Evolutionary conservation across 2,113 vertebrate species (phyloP).

Genomic region (Eublepharis macularius): DNA sequence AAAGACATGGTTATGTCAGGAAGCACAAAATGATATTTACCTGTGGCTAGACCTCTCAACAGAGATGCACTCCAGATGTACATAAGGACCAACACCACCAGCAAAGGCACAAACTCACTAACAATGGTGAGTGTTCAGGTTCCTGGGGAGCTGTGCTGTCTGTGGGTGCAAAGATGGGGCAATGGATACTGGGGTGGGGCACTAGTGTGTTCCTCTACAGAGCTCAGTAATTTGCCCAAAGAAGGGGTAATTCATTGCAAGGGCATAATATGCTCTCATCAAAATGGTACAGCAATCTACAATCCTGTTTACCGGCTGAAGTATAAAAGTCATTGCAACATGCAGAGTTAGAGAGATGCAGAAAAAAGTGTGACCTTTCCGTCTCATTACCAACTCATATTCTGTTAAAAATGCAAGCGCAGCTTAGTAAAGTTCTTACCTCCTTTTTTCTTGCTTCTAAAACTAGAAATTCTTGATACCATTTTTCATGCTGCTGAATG

Average conservation of each 20-base stretch:
- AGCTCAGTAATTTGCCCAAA: background rate
- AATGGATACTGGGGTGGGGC: background rate
- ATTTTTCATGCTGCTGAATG: constrained; percentile 83
- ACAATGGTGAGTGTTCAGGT: background rate
- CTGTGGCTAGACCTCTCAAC: background rate
- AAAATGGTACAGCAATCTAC: background rate
- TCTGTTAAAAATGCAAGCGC: constrained; percentile 15
- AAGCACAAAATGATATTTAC: background rate
- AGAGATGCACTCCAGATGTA: background rate
- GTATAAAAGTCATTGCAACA: background rate
- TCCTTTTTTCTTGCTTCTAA: constrained; percentile 88
- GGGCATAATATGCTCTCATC: background rate
- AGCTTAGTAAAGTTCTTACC: constrained; percentile 70
- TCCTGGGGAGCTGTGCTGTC: background rate
- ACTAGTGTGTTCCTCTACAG: background rate
- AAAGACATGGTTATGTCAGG: background rate
- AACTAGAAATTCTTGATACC: constrained; percentile 85
- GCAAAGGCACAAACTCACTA: background rate
- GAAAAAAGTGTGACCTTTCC: background rate
- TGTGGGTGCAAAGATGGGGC: background rate
- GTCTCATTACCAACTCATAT: background rate
- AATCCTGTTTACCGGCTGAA: background rate
- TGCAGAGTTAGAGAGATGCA: background rate
- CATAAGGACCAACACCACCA: background rate
- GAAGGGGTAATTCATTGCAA: background rate